Evolutionary conservation across 2,797 vertebrate species (phyloP).

Genomic region (Cirrhinus mrigala): DNA sequence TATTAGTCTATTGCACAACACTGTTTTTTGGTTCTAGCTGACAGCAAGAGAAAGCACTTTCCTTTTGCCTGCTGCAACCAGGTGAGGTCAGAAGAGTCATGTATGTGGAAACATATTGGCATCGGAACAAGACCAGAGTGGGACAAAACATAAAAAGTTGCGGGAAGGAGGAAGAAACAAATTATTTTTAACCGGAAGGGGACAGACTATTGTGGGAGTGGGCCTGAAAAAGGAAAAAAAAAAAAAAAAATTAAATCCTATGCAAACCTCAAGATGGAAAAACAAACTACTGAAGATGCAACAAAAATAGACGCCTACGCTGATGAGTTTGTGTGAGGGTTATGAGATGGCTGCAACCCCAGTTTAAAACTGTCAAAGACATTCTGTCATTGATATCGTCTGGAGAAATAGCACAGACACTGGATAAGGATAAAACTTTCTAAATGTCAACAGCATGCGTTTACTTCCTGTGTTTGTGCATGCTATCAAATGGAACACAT

Average conservation of each 20-base stretch:
- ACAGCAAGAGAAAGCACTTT: neutral
- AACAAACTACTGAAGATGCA: neutral
- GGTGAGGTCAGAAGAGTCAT: neutral
- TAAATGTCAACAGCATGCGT: neutral
- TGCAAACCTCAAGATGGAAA: neutral
- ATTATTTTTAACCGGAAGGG: neutral
- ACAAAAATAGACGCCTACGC: neutral
- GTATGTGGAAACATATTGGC: neutral
- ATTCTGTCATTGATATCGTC: too few relatives aligned
- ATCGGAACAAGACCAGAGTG: neutral
- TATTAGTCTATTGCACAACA: neutral
- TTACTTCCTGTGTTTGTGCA: neutral
- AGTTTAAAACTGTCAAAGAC: too few relatives aligned
- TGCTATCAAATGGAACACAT: neutral
- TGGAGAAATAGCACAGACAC: neutral
- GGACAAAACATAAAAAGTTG: neutral
- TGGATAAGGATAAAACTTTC: neutral
- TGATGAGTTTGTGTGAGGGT: neutral
- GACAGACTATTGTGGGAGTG: neutral
- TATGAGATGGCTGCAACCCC: neutral
- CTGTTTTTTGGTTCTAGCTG: neutral
- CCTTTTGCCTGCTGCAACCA: neutral
- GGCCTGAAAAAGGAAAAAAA: neutral
- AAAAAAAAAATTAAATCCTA: too few relatives aligned
- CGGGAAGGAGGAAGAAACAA: neutral